phyloP scores from a whole-genome alignment of 2,113 vertebrate genomes.

The Hymenochirus boettgeri region DNA sequence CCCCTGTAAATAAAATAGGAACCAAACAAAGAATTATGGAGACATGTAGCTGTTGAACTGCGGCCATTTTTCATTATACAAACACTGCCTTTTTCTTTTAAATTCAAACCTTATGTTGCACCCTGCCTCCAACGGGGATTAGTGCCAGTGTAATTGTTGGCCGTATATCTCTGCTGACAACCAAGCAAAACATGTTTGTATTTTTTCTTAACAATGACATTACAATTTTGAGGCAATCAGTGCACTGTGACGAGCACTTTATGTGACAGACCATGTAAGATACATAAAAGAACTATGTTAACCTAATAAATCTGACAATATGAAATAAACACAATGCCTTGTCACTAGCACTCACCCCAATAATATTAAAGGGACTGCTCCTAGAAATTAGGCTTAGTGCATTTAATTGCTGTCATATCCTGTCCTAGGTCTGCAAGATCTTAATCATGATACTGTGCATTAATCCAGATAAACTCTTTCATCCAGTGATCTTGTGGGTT shows the following conservation, averaged over 20 bases:
- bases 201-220: constrained; percentile 44
- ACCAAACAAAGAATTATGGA: too few relatives aligned
- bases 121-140: constrained; percentile 48
- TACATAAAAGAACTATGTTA: constrained; percentile 58
- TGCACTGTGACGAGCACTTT: constrained; percentile 44
- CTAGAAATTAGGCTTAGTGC: constrained; percentile 64
- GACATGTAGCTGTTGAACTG: too few relatives aligned
- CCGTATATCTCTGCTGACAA: constrained; percentile 46
- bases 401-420: constrained; percentile 72
- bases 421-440: constrained; percentile 53
- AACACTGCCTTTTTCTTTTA: constrained; percentile 50
- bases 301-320: constrained; percentile 56
- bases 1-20: too few relatives aligned
- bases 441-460: constrained; percentile 62
- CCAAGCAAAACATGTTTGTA: constrained; percentile 42
- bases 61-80: constrained; percentile 42
- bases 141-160: constrained; percentile 33
- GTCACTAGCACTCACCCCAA: constrained; percentile 57
- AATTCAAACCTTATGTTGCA: constrained; percentile 53
- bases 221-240: constrained; percentile 51
- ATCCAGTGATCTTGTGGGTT: constrained; percentile 49
- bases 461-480: constrained; percentile 61
- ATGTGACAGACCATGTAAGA: constrained; percentile 53
- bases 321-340: constrained; percentile 56
- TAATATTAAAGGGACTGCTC: constrained; percentile 63